A percentile compares a stretch with the other conserved stretches of the same genome.
Evolutionary conservation across 2,797 vertebrate genomes (phyloP).

Genomic region (Hippoglossus hippoglossus): DNA sequence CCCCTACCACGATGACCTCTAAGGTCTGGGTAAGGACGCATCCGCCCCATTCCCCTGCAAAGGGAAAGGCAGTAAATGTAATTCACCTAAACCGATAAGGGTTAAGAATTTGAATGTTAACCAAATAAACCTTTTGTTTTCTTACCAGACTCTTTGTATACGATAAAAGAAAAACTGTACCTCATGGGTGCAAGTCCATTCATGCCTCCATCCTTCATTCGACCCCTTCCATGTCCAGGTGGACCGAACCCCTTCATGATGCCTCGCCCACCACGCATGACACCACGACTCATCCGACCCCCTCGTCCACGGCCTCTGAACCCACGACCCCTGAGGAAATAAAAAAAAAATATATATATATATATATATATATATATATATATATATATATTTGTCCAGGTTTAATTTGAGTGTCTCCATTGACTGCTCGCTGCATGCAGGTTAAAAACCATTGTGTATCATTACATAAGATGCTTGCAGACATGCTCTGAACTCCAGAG

Average conservation of each 20-base stretch:
- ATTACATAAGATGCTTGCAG: no score
- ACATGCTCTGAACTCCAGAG: no score
- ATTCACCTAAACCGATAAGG: background rate
- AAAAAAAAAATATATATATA: background rate
- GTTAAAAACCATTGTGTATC: background rate
- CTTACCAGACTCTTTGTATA: background rate
- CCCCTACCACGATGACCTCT: slow-evolving; percentile 74
- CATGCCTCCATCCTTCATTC: slow-evolving; percentile 67
- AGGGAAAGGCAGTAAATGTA: background rate
- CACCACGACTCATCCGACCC: slow-evolving; percentile 66
- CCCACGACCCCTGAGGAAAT: slow-evolving; percentile 69
- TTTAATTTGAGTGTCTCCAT: background rate
- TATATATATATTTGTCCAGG: background rate
- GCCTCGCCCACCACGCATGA: slow-evolving; percentile 72
- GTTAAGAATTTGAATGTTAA: background rate
- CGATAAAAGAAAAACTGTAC: slow-evolving; percentile 39
- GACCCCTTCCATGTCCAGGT: slow-evolving; percentile 71
- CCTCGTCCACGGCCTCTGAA: slow-evolving; percentile 70
- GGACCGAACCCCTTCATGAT: slow-evolving; percentile 80
- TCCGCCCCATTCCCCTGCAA: slow-evolving; percentile 83
- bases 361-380: no score
- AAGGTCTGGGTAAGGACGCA: slow-evolving; percentile 81
- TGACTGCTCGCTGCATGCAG: background rate
- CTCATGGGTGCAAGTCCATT: slow-evolving; percentile 82
- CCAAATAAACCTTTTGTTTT: background rate